Base-by-base conservation (phyloP, 2,888 invertebrate genomes). In the Eupsilia transversa region DNA sequence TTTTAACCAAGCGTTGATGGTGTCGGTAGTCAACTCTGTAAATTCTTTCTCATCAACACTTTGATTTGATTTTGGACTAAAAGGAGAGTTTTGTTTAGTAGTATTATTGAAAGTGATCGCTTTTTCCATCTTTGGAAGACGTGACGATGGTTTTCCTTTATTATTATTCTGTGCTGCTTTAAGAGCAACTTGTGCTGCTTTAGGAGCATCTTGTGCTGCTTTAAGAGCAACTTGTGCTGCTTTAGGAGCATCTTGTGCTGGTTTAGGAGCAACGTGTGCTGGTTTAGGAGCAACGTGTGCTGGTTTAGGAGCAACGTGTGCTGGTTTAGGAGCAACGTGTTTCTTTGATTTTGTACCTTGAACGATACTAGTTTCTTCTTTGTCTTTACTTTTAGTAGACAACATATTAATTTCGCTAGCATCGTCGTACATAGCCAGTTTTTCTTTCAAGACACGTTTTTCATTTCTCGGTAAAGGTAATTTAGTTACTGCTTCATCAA, bases 1-100 rank as follows among this genome's bases (percentile, higher is more conserved):
- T 2, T n/a, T 46, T 12, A 84, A 17, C 82, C 82, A 82, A 20
- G n/a, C 9, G 4, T 6, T 49, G 20, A 84, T 35, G 38, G 20
- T 35, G 1, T 43, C 4, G 5, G 49, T 35, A 17, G 70, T 4
- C 3, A 52, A 9, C 4, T 30, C 56, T 35, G 3, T 20, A 35
- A 66, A 72, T 0, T 76, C 57, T 61, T 23, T 27, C 33, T 69
- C 65, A 46, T 74, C 27, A 14, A 59, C 20, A 12, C 52, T 2
- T 43, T 46, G 2, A 27, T 56, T 75, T 17, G 57, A 23, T 0
- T 41, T 54, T 27, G 57, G 4, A 33, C 7, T 14, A 60, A 77
- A 78, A 35, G 67, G 61, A 14, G 82, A 46, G 10, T 60, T 66
- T 52, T 67, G 77, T 61, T 43, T 49, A 20, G 27, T 27, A 46